Percentiles rank a stretch among this genome's conserved stretches.
Conservation (phyloP, 2,797 vertebrate species). For the Ctenosaura bakeri region DNA sequence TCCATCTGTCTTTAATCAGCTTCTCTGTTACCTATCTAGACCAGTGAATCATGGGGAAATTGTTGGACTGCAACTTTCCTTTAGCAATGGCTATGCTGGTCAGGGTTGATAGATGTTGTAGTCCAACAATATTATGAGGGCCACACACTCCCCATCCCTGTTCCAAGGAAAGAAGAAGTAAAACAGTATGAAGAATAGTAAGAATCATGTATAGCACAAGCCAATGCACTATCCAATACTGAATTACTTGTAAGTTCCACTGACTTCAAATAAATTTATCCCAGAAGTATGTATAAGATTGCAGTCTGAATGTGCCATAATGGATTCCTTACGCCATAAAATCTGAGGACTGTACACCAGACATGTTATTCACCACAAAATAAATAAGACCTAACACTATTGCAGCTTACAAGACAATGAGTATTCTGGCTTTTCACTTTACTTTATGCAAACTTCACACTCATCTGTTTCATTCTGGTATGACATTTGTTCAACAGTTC, state of each 20-base stretch:
- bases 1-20: not conserved
- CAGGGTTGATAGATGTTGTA: not conserved
- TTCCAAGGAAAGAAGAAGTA: not conserved
- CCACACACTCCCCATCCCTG: not conserved
- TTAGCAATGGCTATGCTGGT: not conserved
- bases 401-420: not conserved
- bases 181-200: slow-evolving; percentile 2
- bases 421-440: not conserved
- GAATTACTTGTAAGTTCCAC: not conserved
- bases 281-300: not conserved
- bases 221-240: not conserved
- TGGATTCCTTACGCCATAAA: not conserved
- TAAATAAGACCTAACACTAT: not conserved
- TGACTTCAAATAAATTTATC: not conserved
- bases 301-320: not conserved
- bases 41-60: not conserved
- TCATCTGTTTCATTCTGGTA: not conserved
- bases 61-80: not conserved
- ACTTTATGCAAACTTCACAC: not conserved
- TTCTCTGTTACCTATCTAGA: not conserved
- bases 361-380: not conserved
- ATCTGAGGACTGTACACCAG: no score
- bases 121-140: not conserved
- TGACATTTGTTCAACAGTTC: not conserved
- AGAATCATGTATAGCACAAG: not conserved